These are phyloP conservation scores for Poeciliopsis infans DNA, from an alignment of 2,797 vertebrate genomes.

Conservation along the genomic window DNA sequence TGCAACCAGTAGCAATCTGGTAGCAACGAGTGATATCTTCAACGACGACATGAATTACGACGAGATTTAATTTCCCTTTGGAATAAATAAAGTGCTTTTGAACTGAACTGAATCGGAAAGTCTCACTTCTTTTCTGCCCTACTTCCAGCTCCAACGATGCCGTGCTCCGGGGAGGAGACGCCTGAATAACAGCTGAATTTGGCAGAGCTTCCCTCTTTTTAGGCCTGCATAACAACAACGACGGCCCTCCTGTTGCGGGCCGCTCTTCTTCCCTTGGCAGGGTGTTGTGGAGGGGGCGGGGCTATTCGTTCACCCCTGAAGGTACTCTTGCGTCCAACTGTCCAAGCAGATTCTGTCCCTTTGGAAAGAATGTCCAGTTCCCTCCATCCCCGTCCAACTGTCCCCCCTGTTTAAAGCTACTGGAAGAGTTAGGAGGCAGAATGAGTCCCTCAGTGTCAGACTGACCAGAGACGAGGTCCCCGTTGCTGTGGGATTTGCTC, in stretches of 20 bases:
- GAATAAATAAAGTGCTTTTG: not conserved
- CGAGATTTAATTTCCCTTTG: not conserved
- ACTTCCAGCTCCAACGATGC: not conserved
- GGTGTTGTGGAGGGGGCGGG: not conserved
- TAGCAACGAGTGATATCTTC: too few species aligned
- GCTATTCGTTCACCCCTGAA: not conserved
- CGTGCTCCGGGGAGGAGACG: not conserved
- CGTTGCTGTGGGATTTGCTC: conserved; percentile 94
- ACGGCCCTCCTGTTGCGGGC: not conserved
- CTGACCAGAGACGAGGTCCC: conserved; percentile 96
- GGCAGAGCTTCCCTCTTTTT: not conserved
- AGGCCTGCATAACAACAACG: not conserved
- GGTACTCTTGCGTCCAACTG: not conserved
- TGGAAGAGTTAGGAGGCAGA: not conserved
- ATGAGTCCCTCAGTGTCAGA: conserved; percentile 25
- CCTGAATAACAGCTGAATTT: conserved; percentile 1
- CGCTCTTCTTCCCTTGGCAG: not conserved
- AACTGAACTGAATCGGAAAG: not conserved
- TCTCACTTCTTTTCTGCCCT: not conserved
- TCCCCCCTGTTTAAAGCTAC: not conserved
- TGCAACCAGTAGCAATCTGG: too few species aligned
- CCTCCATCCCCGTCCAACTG: not conserved
- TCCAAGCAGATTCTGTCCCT: not conserved
- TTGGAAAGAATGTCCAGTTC: not conserved
- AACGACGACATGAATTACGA: not conserved